Percentiles rank a stretch among this genome's conserved stretches.
Conservation (phyloP, 2,797 vertebrate genomes). For the Monodelphis domestica region DNA sequence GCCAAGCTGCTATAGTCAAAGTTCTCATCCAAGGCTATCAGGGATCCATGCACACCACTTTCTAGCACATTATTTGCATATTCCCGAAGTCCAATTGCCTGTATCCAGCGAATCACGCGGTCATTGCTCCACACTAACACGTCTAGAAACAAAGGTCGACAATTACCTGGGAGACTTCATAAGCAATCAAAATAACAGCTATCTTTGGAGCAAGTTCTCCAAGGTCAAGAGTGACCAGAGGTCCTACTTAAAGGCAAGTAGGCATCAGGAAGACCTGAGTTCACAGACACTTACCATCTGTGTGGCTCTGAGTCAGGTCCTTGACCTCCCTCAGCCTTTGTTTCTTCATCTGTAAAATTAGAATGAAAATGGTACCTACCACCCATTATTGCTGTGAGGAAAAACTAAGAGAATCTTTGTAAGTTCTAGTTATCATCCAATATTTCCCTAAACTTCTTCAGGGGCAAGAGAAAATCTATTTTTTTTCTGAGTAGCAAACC, state of each 20-base stretch:
- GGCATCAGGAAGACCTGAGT: background rate
- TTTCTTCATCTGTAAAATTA: background rate
- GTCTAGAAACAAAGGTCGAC: constrained; percentile 85
- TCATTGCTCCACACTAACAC: constrained; percentile 98
- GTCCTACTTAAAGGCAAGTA: background rate
- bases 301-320: background rate
- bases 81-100: constrained; percentile 97
- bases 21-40: constrained; percentile 96
- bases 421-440: background rate
- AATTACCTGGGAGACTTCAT: background rate
- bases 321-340: background rate
- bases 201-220: background rate
- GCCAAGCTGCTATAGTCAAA: constrained; percentile 99
- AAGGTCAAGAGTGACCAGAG: background rate
- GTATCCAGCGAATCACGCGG: constrained; percentile 97
- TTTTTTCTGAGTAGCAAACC: background rate
- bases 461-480: background rate
- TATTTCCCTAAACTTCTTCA: background rate
- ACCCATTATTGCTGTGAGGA: background rate
- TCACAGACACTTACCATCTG: background rate
- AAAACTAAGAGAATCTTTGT: background rate
- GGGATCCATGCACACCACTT: constrained; percentile 97
- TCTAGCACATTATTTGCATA: constrained; percentile 96
- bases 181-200: background rate
- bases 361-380: background rate